These are phyloP conservation scores for Thaleichthys pacificus DNA, from an alignment of 2,797 vertebrate species.

Conservation along the genomic window DNA sequence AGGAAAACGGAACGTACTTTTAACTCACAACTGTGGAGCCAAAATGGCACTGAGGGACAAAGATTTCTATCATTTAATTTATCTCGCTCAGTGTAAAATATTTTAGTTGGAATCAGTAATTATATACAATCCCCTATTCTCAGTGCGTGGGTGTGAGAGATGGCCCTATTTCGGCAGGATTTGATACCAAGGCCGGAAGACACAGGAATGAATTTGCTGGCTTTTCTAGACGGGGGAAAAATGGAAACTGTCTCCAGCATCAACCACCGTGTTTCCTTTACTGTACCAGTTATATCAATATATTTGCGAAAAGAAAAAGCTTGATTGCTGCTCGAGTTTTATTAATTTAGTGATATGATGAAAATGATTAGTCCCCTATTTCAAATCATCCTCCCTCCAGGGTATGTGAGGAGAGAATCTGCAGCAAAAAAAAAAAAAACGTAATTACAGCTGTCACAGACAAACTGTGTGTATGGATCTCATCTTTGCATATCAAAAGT, in stretches of 20 bases:
- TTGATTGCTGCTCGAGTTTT: conserved; percentile 37
- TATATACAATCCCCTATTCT: conserved; percentile 64
- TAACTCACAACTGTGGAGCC: background rate
- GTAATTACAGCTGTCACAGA: conserved; percentile 43
- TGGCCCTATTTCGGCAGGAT: conserved; percentile 65
- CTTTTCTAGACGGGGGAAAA: conserved; percentile 51
- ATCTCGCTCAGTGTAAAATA: conserved; percentile 67
- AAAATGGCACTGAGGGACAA: conserved; percentile 16
- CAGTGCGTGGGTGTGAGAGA: conserved; percentile 31
- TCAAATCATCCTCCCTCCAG: conserved; percentile 37
- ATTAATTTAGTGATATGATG: conserved; percentile 57
- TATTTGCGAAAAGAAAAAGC: conserved; percentile 48
- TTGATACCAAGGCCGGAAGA: conserved; percentile 61
- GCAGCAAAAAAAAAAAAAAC: conserved; percentile 14
- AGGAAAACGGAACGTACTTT: background rate
- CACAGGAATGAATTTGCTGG: conserved; percentile 50
- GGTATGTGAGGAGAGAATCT: conserved; percentile 28
- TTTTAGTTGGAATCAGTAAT: conserved; percentile 70
- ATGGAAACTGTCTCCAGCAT: conserved; percentile 50
- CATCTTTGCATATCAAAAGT: conserved; percentile 42
- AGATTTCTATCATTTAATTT: conserved; percentile 75
- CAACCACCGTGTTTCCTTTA: conserved; percentile 42
- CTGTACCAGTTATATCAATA: conserved; percentile 40
- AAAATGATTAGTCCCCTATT: conserved; percentile 44
- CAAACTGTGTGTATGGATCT: conserved; percentile 44